Percentiles rank a stretch among this genome's conserved stretches.
Conservation (phyloP, 2,888 invertebrate genomes). For the Balanococcus diminutus region DNA sequence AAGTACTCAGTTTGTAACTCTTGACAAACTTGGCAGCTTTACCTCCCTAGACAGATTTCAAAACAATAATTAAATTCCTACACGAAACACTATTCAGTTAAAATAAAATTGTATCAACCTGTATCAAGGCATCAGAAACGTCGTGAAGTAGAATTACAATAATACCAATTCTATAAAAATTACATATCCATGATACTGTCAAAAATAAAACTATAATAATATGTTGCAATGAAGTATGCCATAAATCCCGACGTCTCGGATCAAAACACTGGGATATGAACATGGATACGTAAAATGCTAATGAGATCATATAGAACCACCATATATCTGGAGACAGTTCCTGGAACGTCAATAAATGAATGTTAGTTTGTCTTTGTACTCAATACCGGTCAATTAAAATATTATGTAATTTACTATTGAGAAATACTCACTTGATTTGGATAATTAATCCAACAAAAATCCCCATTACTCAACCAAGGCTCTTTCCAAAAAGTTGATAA, state of each 20-base stretch:
- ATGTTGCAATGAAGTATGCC: slow-evolving; percentile 99
- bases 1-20: slow-evolving; percentile 85
- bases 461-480: slow-evolving; percentile 91
- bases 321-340: slow-evolving; percentile 81
- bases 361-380: too few species aligned
- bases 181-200: slow-evolving; percentile 93
- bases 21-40: slow-evolving; percentile 94
- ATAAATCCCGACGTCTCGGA: slow-evolving; percentile 90
- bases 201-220: slow-evolving; percentile 89
- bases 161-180: slow-evolving; percentile 88
- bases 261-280: slow-evolving; percentile 93
- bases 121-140: slow-evolving; percentile 86
- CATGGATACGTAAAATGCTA: slow-evolving; percentile 94
- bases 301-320: slow-evolving; percentile 97
- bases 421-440: slow-evolving; percentile 71
- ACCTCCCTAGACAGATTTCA: slow-evolving; percentile 71
- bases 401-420: not conserved
- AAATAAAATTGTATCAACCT: slow-evolving; percentile 65
- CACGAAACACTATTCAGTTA: not conserved
- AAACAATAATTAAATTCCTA: not conserved
- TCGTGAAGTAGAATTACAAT: slow-evolving; percentile 87
- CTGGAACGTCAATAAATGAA: slow-evolving; percentile 64
- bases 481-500: slow-evolving; percentile 85
- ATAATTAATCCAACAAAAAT: slow-evolving; percentile 80
- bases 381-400: not conserved